These are phyloP conservation scores for Ciconia nigra DNA, from an alignment of 2,797 vertebrate genomes.

Conservation along the genomic window DNA sequence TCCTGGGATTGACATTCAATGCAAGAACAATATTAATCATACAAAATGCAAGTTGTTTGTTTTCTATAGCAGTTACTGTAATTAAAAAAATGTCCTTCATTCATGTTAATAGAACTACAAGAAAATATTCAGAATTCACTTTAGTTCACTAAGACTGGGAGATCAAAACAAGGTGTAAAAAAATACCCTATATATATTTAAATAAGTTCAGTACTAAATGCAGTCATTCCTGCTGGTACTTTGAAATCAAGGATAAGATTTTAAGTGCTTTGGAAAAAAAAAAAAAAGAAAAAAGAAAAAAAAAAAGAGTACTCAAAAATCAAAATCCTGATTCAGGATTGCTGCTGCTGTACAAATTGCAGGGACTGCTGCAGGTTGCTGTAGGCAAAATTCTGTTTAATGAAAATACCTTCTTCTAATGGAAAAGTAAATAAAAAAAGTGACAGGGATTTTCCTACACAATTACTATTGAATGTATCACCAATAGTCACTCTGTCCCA, in stretches of 20 bases:
- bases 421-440: neutral
- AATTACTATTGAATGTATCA: neutral
- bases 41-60: neutral
- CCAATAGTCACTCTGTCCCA: neutral
- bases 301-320: neutral
- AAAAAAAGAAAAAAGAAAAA: neutral
- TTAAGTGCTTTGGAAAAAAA: neutral
- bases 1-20: neutral
- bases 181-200: neutral
- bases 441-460: neutral
- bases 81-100: neutral
- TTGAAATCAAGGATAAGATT: neutral
- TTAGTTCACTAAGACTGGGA: slow-evolving; percentile 21
- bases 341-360: neutral
- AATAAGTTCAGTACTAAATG: slow-evolving; percentile 33
- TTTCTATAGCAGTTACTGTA: slow-evolving; percentile 7
- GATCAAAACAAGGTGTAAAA: slow-evolving; percentile 45
- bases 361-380: neutral
- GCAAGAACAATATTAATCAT: neutral
- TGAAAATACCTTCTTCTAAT: neutral
- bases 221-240: slow-evolving; percentile 24
- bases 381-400: neutral
- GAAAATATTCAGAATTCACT: slow-evolving; percentile 7
- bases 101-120: slow-evolving; percentile 19
- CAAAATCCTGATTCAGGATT: neutral